Evolutionary conservation across 2,113 vertebrate species (phyloP).

Genomic region (Cyphomyrus discorhynchus): DNA sequence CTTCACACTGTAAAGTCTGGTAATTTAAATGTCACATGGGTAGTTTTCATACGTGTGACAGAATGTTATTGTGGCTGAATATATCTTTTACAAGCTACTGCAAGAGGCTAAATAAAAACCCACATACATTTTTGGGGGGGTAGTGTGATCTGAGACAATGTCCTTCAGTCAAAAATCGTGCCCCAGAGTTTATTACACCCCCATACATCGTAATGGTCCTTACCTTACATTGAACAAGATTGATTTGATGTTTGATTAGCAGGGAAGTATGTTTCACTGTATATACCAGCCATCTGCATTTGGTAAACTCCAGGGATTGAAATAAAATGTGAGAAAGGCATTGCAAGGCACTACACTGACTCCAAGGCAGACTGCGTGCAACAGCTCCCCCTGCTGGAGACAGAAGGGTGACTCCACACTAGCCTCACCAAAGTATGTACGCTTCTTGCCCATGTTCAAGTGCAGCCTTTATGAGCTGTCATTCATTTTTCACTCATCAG

Average conservation of each 20-base stretch:
- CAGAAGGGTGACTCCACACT: background rate
- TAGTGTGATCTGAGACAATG: background rate
- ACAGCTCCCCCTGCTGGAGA: conserved; percentile 9
- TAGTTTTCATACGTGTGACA: background rate
- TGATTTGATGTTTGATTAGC: background rate
- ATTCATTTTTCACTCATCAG: background rate
- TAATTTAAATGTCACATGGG: background rate
- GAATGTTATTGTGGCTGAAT: background rate
- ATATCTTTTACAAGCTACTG: background rate
- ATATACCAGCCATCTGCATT: background rate
- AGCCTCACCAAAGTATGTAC: background rate
- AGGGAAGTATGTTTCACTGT: background rate
- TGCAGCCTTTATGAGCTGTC: background rate
- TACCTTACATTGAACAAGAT: background rate
- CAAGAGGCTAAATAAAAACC: background rate
- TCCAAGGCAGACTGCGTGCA: background rate
- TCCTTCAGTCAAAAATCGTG: background rate
- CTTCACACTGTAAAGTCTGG: background rate
- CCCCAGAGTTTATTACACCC: background rate
- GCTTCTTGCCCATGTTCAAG: background rate
- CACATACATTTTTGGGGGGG: background rate
- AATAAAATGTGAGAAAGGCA: background rate
- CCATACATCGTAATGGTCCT: background rate
- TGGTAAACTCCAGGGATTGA: background rate
- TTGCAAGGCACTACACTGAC: background rate